Evolutionary conservation across 2,797 vertebrate genomes (phyloP).

Genomic region (Cottoperca gobio): DNA sequence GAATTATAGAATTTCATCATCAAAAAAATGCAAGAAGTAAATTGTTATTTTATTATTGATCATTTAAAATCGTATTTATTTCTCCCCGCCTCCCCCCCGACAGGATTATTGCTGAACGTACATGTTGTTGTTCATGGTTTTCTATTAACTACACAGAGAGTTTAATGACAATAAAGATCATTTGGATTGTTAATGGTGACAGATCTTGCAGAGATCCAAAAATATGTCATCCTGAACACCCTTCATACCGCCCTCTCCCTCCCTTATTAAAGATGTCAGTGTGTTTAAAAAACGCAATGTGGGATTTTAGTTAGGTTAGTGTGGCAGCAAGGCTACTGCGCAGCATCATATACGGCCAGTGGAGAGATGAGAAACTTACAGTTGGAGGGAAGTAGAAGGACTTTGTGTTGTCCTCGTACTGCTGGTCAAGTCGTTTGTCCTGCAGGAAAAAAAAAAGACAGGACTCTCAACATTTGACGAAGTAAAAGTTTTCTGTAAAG

Average conservation of each 20-base stretch:
- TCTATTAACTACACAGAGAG: too few species aligned
- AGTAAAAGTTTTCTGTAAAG: not conserved
- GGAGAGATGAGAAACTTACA: conserved; percentile 86
- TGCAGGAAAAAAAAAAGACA: conserved; percentile 61
- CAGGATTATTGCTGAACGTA: not conserved
- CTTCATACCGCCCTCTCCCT: not conserved
- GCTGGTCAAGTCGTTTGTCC: conserved; percentile 96
- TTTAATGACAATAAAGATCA: too few species aligned
- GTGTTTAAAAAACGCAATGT: conserved; percentile 15
- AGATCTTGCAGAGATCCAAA: not conserved
- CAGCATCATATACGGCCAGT: not conserved
- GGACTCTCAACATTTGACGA: not conserved
- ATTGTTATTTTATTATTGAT: not conserved
- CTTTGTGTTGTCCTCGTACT: conserved; percentile 93
- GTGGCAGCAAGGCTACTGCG: conserved; percentile 51
- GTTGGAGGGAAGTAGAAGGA: conserved; percentile 87
- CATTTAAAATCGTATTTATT: not conserved
- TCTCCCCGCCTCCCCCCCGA: not conserved
- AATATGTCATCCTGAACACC: not conserved
- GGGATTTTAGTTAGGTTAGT: conserved; percentile 66
- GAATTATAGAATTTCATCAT: too few species aligned
- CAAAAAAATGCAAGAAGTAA: too few species aligned
- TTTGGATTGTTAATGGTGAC: not conserved
- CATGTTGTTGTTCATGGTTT: too few species aligned
- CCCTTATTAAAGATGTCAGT: conserved; percentile 39